Base-by-base conservation (phyloP, 23 tunicate species). In the Clavelina lepadiformis region DNA sequence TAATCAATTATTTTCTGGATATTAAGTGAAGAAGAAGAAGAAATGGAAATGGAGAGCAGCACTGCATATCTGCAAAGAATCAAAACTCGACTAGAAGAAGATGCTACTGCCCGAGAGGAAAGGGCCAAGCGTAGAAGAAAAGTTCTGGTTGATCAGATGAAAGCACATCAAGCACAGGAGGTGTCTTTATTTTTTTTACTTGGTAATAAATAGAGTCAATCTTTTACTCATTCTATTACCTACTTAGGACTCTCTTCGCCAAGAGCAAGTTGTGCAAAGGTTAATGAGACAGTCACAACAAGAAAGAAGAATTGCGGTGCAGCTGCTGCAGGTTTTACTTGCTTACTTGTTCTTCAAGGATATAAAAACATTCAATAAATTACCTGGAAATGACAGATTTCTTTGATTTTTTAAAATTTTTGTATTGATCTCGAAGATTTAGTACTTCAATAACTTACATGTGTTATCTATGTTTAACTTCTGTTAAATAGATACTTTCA, bases 71-170 rank as follows among this genome's bases (percentile, higher is more conserved):
- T 89, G 27, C 73, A 75, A 54, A 62, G 82, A 32, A 89, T 89
- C 46, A 89, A 89, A 58, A 73, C 67, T 65, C 63, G 89, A 13
- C 55, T 89, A 35, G 80, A 76, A 34, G 97, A 89, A 71, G 97
- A 89, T 60, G 44, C 78, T 11, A 68, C 75, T 8, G 97, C 97
- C 3, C 38, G 89, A 21, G 97, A 89, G 33, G 97, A 81, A 65
- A 64, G 97, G 31, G 88, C 97, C 0, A 89, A 89, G 38, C 34
- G 97, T 33, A 73, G 97, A 38, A 81, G 97, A 56, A 89, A 89
- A 50, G 88, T 89, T 19, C 68, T 89, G 37, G 89, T 89, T 31
- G 97, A 89, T 49, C 97, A 89, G 71, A 89, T 89, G 97, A 89
- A 89, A 70, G 97, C 97, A 3, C 97, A 89, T 65, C 75, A 69